These are phyloP conservation scores for Lycocerus yunnanus DNA, from an alignment of 2,888 invertebrate species.

Conservation along the genomic window DNA sequence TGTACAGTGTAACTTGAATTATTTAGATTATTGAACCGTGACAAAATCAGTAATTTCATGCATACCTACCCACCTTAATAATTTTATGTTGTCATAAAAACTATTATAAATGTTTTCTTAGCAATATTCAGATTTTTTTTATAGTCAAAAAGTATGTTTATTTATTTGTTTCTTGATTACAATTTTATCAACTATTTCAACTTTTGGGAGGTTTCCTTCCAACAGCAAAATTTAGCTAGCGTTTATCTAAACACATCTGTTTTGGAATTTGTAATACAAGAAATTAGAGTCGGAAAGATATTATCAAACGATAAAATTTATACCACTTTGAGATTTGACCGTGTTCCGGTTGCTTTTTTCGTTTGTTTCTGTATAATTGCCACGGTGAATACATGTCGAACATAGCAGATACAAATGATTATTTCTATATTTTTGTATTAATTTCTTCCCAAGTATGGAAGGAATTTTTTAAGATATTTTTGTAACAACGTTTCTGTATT, in stretches of 20 bases:
- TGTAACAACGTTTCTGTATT: no score
- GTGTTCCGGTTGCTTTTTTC: not conserved
- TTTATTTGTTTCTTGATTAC: not conserved
- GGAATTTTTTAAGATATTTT: no score
- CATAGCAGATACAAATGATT: no score
- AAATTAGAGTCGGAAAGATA: not conserved
- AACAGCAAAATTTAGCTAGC: no score
- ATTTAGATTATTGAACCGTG: slow-evolving; percentile 11
- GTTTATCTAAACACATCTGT: not conserved
- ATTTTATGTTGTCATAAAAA: slow-evolving; percentile 9
- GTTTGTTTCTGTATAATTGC: not conserved
- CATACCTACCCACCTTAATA: slow-evolving; percentile 10
- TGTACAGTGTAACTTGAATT: slow-evolving; percentile 17
- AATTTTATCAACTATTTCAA: not conserved
- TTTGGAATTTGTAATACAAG: not conserved
- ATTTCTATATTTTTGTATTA: no score
- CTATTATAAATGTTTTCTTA: slow-evolving; percentile 8
- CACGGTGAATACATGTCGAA: not conserved
- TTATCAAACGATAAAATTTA: not conserved
- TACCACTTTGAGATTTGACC: not conserved
- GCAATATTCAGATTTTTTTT: slow-evolving; percentile 2
- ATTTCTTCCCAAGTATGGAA: no score
- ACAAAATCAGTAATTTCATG: slow-evolving; percentile 18
- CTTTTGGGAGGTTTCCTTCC: no score
- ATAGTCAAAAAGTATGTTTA: not conserved